A percentile compares a stretch with the other conserved stretches of the same genome.
Evolutionary conservation across 1,140 invertebrate species (phyloP).

Genomic region (Oryzaephilus surinamensis): DNA sequence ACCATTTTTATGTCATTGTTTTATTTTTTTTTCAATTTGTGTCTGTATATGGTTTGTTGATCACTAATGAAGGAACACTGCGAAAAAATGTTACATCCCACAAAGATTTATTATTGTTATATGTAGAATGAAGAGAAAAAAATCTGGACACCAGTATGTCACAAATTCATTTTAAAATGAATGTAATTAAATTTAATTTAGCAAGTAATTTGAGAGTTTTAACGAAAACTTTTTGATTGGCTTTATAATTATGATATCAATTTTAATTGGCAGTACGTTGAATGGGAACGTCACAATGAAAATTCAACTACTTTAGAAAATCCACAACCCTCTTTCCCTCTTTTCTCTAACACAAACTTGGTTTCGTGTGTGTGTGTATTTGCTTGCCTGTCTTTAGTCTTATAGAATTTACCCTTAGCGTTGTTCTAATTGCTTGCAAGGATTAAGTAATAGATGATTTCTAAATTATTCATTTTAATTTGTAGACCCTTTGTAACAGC

Average conservation of each 20-base stretch:
- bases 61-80: too few relatives aligned
- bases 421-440: constrained; percentile 27
- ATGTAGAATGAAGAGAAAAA: too few relatives aligned
- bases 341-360: constrained; percentile 1
- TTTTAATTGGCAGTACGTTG: constrained; percentile 32
- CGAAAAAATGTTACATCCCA: too few relatives aligned
- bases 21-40: too few relatives aligned
- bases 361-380: too few relatives aligned
- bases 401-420: constrained; percentile 29
- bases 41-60: too few relatives aligned
- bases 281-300: constrained; percentile 16
- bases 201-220: constrained; percentile 28
- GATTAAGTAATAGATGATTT: constrained; percentile 33
- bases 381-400: too few relatives aligned
- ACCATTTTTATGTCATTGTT: too few relatives aligned
- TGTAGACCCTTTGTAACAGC: constrained; percentile 21
- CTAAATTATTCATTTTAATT: constrained; percentile 34
- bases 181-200: constrained; percentile 27
- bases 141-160: too few relatives aligned
- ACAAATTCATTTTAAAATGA: constrained; percentile 18
- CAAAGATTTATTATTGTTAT: too few relatives aligned
- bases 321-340: too few relatives aligned
- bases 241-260: constrained; percentile 33
- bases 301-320: too few relatives aligned
- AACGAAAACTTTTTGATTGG: constrained; percentile 29